Evolutionary conservation across 2,113 vertebrate genomes (phyloP).

Genomic region (Aptenodytes patagonicus): DNA sequence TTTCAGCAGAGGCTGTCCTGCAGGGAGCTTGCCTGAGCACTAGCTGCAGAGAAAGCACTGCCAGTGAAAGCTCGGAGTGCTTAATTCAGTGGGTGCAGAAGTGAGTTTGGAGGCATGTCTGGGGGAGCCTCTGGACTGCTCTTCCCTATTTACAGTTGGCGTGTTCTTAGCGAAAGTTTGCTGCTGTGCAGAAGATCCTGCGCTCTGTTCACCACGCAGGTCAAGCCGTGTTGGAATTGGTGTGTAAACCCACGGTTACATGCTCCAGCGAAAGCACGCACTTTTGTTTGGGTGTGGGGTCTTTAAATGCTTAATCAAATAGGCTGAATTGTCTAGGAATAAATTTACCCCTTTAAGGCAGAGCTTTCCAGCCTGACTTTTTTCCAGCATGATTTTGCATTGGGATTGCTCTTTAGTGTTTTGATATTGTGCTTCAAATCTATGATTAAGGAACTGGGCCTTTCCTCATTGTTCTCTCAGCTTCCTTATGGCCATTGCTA

Average conservation of each 20-base stretch:
- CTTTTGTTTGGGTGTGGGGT: background rate
- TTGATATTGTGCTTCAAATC: background rate
- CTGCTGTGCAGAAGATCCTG: background rate
- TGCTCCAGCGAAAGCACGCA: background rate
- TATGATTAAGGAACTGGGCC: background rate
- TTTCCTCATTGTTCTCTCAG: slow-evolving; percentile 15
- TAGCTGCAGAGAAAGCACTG: background rate
- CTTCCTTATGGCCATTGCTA: background rate
- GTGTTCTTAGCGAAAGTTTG: fast-evolving
- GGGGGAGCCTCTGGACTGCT: background rate
- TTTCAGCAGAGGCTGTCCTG: background rate
- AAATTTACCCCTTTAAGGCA: background rate
- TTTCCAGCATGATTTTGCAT: background rate
- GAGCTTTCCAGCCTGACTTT: background rate
- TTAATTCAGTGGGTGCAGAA: background rate
- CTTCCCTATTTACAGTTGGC: background rate
- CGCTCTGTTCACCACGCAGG: fast-evolving
- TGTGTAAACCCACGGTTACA: background rate
- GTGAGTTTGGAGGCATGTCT: background rate
- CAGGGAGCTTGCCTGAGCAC: background rate
- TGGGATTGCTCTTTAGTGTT: background rate
- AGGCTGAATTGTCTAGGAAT: background rate
- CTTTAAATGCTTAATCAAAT: background rate
- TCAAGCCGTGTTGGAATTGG: background rate
- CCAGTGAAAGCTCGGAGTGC: background rate